These are phyloP conservation scores for Apamea sordens DNA, from an alignment of 2,888 invertebrate species.

Conservation along the genomic window DNA sequence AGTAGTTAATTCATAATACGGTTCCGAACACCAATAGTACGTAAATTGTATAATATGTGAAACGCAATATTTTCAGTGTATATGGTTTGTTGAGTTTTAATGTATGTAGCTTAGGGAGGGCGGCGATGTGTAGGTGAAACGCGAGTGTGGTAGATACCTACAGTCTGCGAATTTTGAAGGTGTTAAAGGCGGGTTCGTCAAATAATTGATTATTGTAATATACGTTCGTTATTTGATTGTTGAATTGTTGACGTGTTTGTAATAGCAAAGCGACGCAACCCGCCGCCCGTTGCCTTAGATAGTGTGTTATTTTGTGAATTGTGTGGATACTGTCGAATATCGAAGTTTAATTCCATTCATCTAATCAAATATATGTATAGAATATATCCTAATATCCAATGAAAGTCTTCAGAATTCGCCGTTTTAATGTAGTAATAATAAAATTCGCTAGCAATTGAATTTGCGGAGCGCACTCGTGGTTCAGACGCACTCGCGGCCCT, in stretches of 20 bases:
- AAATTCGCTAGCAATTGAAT: constrained; percentile 24
- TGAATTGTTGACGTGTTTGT: constrained; percentile 54
- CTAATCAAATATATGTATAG: constrained; percentile 30
- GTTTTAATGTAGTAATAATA: constrained; percentile 17
- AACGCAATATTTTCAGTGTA: constrained; percentile 86
- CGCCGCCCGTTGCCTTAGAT: constrained; percentile 29
- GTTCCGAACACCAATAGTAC: constrained; percentile 87
- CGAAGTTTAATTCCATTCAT: constrained; percentile 23
- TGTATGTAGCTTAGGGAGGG: constrained; percentile 70
- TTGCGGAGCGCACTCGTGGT: constrained; percentile 41
- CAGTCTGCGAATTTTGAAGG: not conserved
- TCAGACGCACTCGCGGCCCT: constrained; percentile 51
- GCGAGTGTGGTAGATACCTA: constrained; percentile 17
- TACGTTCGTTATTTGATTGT: constrained; percentile 65
- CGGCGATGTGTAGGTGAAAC: constrained; percentile 47
- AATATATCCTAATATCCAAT: constrained; percentile 20
- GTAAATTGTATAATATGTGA: constrained; percentile 85
- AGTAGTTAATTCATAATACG: constrained; percentile 81
- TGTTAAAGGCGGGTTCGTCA: constrained; percentile 19
- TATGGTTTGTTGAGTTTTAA: constrained; percentile 84
- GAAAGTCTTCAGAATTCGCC: constrained; percentile 27
- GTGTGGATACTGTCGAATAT: constrained; percentile 24
- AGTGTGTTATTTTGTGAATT: constrained; percentile 33
- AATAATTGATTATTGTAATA: constrained; percentile 27
- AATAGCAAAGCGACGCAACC: constrained; percentile 26